Percentiles rank a stretch among this genome's conserved stretches.
These are phyloP conservation scores for Cassiopea andromeda DNA, from an alignment of 30 jellyfish, hydroid and myxozoan genomes.

Conservation along the genomic window DNA sequence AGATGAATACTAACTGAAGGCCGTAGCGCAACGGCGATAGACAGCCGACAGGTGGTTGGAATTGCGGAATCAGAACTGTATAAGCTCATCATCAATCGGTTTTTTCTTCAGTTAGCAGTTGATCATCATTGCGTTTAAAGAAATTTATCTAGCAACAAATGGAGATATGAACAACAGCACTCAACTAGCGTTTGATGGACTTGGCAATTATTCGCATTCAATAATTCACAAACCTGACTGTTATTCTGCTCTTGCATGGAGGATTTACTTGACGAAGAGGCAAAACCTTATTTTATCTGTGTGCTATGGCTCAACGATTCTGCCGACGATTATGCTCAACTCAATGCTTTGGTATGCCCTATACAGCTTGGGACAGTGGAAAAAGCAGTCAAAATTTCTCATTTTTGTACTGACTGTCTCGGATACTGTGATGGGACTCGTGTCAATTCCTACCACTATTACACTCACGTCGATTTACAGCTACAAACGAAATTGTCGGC, in stretches of 20 bases:
- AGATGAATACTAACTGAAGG: background rate
- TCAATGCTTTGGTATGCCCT: background rate
- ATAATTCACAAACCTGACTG: background rate
- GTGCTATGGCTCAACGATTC: constrained; percentile 1
- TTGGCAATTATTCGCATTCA: background rate
- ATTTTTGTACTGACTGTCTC: constrained; percentile 32
- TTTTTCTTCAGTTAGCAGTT: background rate
- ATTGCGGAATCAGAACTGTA: background rate
- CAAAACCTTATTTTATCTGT: background rate
- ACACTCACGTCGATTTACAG: background rate
- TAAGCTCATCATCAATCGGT: background rate
- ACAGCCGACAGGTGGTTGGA: background rate
- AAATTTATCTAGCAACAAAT: background rate
- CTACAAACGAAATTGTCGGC: constrained; percentile 3
- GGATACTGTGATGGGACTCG: constrained; percentile 20
- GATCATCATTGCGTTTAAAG: background rate
- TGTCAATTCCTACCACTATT: constrained; percentile 21
- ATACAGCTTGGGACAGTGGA: constrained; percentile 4
- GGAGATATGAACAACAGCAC: background rate
- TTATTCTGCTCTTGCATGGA: constrained; percentile 53
- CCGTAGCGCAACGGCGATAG: background rate
- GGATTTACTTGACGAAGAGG: constrained; percentile 3
- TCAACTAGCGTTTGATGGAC: background rate
- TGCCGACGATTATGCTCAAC: constrained; percentile 16
- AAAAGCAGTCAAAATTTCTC: constrained; percentile 28